Base-by-base conservation (phyloP, 2,888 invertebrate genomes). In the Rhyacophila evoluta region DNA sequence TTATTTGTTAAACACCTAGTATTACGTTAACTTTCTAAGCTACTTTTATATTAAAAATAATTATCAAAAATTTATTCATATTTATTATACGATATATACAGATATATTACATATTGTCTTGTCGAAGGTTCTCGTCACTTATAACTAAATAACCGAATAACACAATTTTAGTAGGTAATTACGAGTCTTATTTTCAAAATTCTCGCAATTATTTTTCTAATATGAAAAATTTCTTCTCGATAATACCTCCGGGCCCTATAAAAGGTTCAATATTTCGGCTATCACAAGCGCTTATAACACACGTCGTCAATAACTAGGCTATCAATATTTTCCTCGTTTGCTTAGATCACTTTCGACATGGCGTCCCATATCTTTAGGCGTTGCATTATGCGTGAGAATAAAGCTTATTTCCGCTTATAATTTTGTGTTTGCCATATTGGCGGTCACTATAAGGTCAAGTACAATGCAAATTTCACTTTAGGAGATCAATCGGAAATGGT, bases 331-430 rank as follows among this genome's bases (percentile, higher is more conserved):
- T 19, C 55, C 55, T 19, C 55, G 25, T 55, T 55, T 55, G 55
- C 15, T 55, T 8, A 55, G 55, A 55, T 55, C 55, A 55, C 19
- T 55, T 55, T 55, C 55, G 55, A 55, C 55, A 19, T 55, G 10
- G 10, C 29, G 29, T 33, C 55, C 55, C 19, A 55, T 25, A 55
- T 19, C 55, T 55, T 2, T 15, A 19, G 55, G 55, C 55, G 55
- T 55, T 55, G 55, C 55, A 55, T 55, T 55, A 55, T 55, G 55
- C 55, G 55, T 55, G 55, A 55, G 55, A 55, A 55, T 55, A 55
- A 55, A 55, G 55, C 55, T 10, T 55, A 55, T 55, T 55, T 55
- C 55, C 55, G 55, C 19, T 15, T 55, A 55, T 19, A 55, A 8
- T 25, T n/a, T n/a, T n/a, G 19, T 19, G 55, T 19, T 55, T 19